Conservation (phyloP, 2,113 vertebrate species). For the Craseonycteris thonglongyai region DNA sequence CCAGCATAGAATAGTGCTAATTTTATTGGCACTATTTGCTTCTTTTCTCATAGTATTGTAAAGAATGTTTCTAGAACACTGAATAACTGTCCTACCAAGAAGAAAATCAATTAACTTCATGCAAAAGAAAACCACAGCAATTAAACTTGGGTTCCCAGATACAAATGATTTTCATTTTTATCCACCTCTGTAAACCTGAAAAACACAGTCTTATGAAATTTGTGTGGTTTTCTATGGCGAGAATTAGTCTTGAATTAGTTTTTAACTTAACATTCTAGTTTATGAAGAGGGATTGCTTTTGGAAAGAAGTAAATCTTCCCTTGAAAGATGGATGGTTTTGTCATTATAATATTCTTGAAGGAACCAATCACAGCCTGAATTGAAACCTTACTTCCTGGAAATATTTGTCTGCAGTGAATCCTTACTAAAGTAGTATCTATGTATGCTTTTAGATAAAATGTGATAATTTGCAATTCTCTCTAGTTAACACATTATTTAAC, state of each 20-base stretch:
- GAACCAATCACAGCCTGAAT: neutral
- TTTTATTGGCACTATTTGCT: neutral
- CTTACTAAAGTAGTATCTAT: neutral
- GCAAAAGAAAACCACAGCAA: neutral
- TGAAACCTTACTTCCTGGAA: neutral
- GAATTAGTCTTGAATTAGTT: neutral
- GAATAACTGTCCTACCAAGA: neutral
- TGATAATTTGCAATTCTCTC: neutral
- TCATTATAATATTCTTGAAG: neutral
- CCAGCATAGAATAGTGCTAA: neutral
- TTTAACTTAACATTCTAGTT: neutral
- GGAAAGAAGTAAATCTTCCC: neutral
- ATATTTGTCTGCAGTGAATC: neutral
- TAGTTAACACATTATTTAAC: neutral
- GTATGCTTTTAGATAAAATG: neutral
- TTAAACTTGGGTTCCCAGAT: slow-evolving; percentile 13
- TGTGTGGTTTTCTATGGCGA: neutral
- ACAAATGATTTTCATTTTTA: slow-evolving; percentile 20
- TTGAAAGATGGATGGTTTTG: neutral
- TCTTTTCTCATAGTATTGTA: slow-evolving; percentile 10
- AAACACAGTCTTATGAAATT: neutral
- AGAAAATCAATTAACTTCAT: neutral
- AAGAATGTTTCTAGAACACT: neutral
- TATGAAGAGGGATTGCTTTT: neutral
- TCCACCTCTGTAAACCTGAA: neutral